Percentiles rank a stretch among this genome's conserved stretches.
phyloP scores from a whole-genome alignment of 30 jellyfish, hydroid and myxozoan species.

The Aurelia sp. region DNA sequence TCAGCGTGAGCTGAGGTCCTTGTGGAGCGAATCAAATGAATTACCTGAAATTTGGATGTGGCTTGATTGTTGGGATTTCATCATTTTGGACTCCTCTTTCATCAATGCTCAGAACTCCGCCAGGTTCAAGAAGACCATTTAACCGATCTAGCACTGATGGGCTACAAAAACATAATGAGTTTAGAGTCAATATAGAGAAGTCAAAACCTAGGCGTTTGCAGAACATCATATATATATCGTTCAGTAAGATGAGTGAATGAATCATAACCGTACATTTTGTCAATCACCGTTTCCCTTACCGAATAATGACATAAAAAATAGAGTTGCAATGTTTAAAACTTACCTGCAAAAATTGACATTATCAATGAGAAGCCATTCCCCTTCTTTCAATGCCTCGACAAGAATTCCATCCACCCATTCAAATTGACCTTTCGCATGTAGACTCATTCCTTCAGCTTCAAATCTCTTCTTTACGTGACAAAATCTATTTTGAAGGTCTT shows the following conservation, averaged over 20 bases:
- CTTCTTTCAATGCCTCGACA: slow-evolving; percentile 79
- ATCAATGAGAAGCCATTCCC: slow-evolving; percentile 94
- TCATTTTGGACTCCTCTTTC: slow-evolving; percentile 92
- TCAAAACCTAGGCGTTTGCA: too few relatives aligned
- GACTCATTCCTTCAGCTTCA: slow-evolving; percentile 43
- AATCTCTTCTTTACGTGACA: slow-evolving; percentile 33
- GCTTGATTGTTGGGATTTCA: slow-evolving; percentile 79
- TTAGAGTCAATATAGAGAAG: too few relatives aligned
- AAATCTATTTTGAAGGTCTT: background rate
- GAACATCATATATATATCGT: too few relatives aligned
- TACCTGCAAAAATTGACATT: slow-evolving; percentile 97
- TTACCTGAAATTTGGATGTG: slow-evolving; percentile 93
- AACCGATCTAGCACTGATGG: slow-evolving; percentile 95
- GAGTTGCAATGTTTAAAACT: background rate
- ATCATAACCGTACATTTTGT: too few relatives aligned
- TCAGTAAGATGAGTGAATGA: too few relatives aligned
- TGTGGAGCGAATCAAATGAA: background rate
- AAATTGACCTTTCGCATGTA: slow-evolving; percentile 79
- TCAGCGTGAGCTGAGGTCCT: too few relatives aligned
- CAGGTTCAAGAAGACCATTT: slow-evolving; percentile 95
- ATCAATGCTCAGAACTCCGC: slow-evolving; percentile 89
- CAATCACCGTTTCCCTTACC: too few relatives aligned
- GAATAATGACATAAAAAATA: too few relatives aligned
- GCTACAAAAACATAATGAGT: slow-evolving; percentile 33
- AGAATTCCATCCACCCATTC: slow-evolving; percentile 96